A percentile compares a stretch with the other conserved stretches of the same genome.
Conservation (phyloP, 2,113 vertebrate species). For the Talpa occidentalis region DNA sequence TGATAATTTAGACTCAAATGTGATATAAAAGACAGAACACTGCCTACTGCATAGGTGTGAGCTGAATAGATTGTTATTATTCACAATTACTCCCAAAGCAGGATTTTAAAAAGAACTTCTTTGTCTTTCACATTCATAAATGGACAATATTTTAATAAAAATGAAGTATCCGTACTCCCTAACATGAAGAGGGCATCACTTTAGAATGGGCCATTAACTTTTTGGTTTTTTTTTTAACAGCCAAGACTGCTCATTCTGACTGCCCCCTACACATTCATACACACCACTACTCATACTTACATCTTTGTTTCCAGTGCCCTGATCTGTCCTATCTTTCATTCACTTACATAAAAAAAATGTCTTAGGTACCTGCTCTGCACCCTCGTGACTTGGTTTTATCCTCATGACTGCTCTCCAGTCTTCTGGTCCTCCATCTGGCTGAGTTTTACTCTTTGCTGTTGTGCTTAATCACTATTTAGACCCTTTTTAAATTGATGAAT, state of each 20-base stretch:
- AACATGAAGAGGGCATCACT: neutral
- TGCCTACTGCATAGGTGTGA: neutral
- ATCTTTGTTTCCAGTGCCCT: neutral
- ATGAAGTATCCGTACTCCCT: neutral
- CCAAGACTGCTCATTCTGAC: neutral
- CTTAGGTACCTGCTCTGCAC: neutral
- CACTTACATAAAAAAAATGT: neutral
- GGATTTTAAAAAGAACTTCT: neutral
- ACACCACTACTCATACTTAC: neutral
- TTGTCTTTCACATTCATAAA: constrained; percentile 1
- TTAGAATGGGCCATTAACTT: constrained; percentile 32
- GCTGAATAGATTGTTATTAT: neutral
- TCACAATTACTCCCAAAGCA: constrained; percentile 17
- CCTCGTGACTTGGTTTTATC: neutral
- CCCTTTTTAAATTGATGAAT: neutral
- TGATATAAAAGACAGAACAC: neutral
- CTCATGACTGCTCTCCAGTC: neutral
- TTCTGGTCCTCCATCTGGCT: neutral
- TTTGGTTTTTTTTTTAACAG: constrained; percentile 9
- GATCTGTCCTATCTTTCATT: constrained; percentile 12
- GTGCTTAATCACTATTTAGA: neutral
- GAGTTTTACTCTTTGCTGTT: neutral
- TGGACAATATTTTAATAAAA: constrained; percentile 18
- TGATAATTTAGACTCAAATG: neutral
- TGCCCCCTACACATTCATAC: too few relatives aligned